Conservation (phyloP, 2,888 invertebrate species). For the Parnassius glacialis region DNA sequence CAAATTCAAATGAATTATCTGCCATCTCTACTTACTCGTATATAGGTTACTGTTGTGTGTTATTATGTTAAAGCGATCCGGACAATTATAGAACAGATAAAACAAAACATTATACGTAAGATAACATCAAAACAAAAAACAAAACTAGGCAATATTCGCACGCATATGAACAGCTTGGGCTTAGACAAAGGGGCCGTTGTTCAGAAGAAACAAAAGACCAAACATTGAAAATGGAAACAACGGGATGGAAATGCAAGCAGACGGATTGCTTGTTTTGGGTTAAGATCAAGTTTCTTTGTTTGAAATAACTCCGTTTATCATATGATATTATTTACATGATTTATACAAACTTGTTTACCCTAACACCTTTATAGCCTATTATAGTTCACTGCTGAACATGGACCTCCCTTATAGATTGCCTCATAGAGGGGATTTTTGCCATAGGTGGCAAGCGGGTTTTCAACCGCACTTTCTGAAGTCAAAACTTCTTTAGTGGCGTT, state of each 20-base stretch:
- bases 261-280: slow-evolving; percentile 30
- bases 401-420: no score
- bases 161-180: slow-evolving; percentile 51
- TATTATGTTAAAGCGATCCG: no score
- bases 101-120: not conserved
- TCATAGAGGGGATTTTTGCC: no score
- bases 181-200: slow-evolving; percentile 61
- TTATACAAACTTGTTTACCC: no score
- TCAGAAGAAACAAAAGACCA: slow-evolving; percentile 65
- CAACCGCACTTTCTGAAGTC: no score
- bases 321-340: not conserved
- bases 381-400: no score
- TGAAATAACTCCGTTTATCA: slow-evolving; percentile 29
- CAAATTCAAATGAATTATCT: not conserved
- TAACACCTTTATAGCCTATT: no score
- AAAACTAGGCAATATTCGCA: slow-evolving; percentile 62
- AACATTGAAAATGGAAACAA: slow-evolving; percentile 58
- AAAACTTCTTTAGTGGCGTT: no score
- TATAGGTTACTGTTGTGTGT: no score
- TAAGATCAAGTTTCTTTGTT: slow-evolving; percentile 29
- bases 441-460: no score
- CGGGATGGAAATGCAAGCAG: slow-evolving; percentile 40
- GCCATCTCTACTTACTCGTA: no score
- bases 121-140: slow-evolving; percentile 46
- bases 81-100: no score